Conservation (phyloP, 30 jellyfish, hydroid and myxozoan species). For the Aurelia aurita complex sp. Pacific region DNA sequence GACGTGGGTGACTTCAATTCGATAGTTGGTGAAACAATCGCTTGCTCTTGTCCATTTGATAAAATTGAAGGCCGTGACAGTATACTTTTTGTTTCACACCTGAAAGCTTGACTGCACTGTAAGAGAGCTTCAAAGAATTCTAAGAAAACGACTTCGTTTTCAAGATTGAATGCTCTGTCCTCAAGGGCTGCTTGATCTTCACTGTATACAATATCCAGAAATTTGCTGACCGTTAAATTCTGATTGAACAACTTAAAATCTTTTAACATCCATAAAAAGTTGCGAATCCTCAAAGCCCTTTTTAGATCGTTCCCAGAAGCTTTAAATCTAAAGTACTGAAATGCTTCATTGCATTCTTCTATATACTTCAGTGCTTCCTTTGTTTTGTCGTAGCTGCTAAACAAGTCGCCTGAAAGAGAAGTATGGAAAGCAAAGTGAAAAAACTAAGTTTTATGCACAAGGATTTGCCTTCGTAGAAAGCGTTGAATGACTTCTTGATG, state of each 20-base stretch:
- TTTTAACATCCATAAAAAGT: conserved; percentile 58
- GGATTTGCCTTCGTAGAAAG: too few species aligned
- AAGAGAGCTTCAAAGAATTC: conserved; percentile 75
- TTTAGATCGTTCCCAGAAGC: background rate
- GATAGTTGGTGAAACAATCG: background rate
- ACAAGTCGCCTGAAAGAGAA: conserved; percentile 41
- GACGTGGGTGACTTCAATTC: conserved; percentile 43
- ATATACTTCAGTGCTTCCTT: conserved; percentile 61
- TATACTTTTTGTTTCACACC: background rate
- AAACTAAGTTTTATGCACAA: too few species aligned
- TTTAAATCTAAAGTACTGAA: conserved; percentile 12
- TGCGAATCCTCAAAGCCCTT: conserved; percentile 47
- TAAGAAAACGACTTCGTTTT: conserved; percentile 61
- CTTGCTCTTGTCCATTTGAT: background rate
- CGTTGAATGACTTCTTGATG: too few species aligned
- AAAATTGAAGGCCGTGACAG: background rate
- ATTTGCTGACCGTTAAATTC: conserved; percentile 47
- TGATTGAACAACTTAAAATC: conserved; percentile 55
- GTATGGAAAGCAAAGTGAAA: background rate
- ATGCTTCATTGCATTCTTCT: conserved; percentile 46
- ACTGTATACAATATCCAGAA: conserved; percentile 44
- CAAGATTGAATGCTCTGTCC: conserved; percentile 61
- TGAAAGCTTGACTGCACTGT: conserved; percentile 54
- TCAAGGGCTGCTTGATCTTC: conserved; percentile 58
- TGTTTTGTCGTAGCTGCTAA: conserved; percentile 20